Evolutionary conservation across 2,113 vertebrate genomes (phyloP).

Genomic region (Zosterops borbonicus): DNA sequence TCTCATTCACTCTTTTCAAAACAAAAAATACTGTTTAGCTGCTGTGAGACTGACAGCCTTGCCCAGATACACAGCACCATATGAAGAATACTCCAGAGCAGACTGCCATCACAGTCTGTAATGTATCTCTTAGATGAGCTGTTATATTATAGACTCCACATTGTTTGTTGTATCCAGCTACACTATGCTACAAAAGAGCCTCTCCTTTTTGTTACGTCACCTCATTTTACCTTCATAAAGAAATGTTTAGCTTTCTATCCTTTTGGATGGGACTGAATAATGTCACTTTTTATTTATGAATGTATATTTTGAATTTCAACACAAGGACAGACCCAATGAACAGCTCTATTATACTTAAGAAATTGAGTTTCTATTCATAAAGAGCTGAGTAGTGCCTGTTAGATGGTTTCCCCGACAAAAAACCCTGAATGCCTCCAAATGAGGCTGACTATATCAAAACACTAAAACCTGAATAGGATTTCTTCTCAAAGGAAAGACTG

Average conservation of each 20-base stretch:
- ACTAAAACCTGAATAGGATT: conserved; percentile 75
- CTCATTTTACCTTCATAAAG: conserved; percentile 35
- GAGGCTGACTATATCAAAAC: conserved; percentile 70
- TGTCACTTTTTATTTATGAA: conserved; percentile 34
- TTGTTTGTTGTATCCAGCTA: background rate
- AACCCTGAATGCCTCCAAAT: conserved; percentile 69
- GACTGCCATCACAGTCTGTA: background rate
- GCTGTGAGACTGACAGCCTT: background rate
- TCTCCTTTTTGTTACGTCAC: background rate
- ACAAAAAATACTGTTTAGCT: background rate
- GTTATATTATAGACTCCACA: background rate
- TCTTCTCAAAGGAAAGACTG: conserved; percentile 71
- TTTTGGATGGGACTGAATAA: conserved; percentile 32
- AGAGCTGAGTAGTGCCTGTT: conserved; percentile 61
- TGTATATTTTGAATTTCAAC: conserved; percentile 48
- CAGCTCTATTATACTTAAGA: conserved; percentile 66
- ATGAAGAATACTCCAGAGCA: background rate
- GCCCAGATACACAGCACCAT: background rate
- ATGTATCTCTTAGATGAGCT: background rate
- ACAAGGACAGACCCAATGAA: conserved; percentile 72
- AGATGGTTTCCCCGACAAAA: conserved; percentile 66
- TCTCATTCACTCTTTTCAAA: background rate
- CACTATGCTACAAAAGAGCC: background rate
- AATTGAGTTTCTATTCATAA: conserved; percentile 70
- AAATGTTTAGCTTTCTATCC: conserved; percentile 45